Conservation (phyloP, 2,797 vertebrate genomes). For the Periparus ater region DNA sequence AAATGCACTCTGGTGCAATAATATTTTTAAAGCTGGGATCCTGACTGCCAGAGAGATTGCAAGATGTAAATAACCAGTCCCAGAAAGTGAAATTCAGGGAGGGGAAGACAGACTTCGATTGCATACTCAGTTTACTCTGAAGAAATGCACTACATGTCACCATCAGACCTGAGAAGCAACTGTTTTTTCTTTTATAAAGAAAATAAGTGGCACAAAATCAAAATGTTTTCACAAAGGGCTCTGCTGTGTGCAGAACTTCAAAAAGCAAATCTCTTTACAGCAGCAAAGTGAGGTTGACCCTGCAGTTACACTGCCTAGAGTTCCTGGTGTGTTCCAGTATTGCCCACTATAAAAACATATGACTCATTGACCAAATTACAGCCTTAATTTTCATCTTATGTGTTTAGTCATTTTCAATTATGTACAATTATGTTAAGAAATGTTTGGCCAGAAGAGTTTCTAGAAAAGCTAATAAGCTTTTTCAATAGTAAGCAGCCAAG, state of each 20-base stretch:
- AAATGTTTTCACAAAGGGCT: neutral
- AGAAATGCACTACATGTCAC: neutral
- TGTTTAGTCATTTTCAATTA: neutral
- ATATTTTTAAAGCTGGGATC: neutral
- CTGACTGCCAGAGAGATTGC: neutral
- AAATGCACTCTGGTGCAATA: neutral
- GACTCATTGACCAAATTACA: neutral
- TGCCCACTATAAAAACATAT: neutral
- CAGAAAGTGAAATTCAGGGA: neutral
- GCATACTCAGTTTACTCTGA: neutral
- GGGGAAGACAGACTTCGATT: neutral
- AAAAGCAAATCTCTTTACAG: neutral
- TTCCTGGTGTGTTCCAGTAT: neutral
- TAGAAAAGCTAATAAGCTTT: neutral
- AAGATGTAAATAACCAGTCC: neutral
- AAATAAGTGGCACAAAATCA: neutral
- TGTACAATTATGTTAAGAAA: neutral
- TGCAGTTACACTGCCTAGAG: neutral
- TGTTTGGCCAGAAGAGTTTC: neutral
- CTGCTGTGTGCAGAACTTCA: neutral
- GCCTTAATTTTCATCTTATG: neutral
- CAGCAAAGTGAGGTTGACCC: accelerated
- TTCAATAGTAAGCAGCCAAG: neutral
- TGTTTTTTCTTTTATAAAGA: neutral
- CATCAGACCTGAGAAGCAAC: neutral